Base-by-base conservation (phyloP, 2,888 invertebrate species). In the Orchesella flavescens region DNA sequence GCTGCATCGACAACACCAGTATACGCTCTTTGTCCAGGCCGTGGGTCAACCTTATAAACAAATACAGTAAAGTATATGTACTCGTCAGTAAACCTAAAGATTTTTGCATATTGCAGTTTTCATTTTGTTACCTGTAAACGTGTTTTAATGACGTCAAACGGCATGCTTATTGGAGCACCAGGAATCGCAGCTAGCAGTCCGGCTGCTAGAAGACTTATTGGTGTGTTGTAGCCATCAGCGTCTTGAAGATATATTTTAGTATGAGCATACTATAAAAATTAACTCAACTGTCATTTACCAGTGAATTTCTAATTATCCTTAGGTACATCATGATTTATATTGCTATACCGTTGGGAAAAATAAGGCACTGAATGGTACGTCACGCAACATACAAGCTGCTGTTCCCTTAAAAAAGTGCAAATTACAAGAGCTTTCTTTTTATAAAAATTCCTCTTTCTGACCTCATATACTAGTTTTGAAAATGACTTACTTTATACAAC, bases 141-240 rank as follows among this genome's bases (percentile, higher is more conserved):
- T 0, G 89, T 93, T 89, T 93, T 93, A 86, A 93, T 93, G 44
- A 93, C 93, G 89, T 93, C 93, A 66, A 92, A 92, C 1, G 93
- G 93, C 2, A 93, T 93, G 2, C 92, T 92, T 15, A 93, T 89
- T 77, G 91, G 92, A n/a, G 93, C 93, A 13, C 76, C 85, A 19
- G 85, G 83, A 21, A 85, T 19, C 1, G 79, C 73, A 9, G 93
- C 93, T 4, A 73, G n/a, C n/a, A 73, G 46, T 74, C 89, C 92
- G 59, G 92, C 90, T 19, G 90, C 57, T 1, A 92, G 89, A 55
- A 92, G 89, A 21, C 91, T 90, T 21, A 89, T 86, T 4, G 91
- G 90, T 66, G 89, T 89, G 87, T 92, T 92, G 89, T 92, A 91
- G 59, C 92, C 92, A 87, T 92, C 91, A 69, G 91, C 91, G 89